Evolutionary conservation across 2,113 vertebrate species (phyloP), one percentile per base, ranked within the genome.

Genomic region (Cettia cetti): DNA sequence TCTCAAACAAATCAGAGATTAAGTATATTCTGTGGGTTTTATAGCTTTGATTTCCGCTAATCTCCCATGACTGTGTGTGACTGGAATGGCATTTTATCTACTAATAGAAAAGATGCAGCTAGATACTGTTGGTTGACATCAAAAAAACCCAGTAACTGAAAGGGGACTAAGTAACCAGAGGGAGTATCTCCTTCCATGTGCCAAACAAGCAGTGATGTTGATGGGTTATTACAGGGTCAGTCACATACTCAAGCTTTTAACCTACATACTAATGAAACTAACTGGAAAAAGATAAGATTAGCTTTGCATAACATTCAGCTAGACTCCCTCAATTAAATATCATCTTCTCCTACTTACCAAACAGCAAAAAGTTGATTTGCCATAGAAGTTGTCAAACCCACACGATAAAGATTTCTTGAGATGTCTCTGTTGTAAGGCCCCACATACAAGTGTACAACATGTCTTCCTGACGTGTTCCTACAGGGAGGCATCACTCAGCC

Each of bases 371-470:
- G 6, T 70, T 75, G 17, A 13, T 50, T 35, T 80, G 8, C 35
- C 15, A 26, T 3, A 37, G 33, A 35, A 64, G 13, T 18, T 45
- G 8, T 45, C 5, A 3, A 86, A 54, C 13, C 2, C 44, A 59
- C 20, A 8, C 3, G 33, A 18, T 27, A 56, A 72, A n/a, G n/a
- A 39, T 63, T 49, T 70, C 45, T 63, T 20, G 8, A 86, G 44
- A 33, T 47, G 2, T 15, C 19, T 50, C 33, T 42, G 19, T 1
- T 40, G 14, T 21, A 57, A 9, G 18, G 26, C 7, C 6, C 7
- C 59, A 15, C 3, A 33, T 10, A n/a, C 8, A 49, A 12, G 2
- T 3, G 15, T 20, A 16, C 12, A 16, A 30, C 1, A 3, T 7
- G 8, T 3, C 30, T 65, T 44, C 24, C 8, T 7, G 30, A 26